Base-by-base conservation (phyloP, 2,797 vertebrate species). In the Aulostomus chinensis region DNA sequence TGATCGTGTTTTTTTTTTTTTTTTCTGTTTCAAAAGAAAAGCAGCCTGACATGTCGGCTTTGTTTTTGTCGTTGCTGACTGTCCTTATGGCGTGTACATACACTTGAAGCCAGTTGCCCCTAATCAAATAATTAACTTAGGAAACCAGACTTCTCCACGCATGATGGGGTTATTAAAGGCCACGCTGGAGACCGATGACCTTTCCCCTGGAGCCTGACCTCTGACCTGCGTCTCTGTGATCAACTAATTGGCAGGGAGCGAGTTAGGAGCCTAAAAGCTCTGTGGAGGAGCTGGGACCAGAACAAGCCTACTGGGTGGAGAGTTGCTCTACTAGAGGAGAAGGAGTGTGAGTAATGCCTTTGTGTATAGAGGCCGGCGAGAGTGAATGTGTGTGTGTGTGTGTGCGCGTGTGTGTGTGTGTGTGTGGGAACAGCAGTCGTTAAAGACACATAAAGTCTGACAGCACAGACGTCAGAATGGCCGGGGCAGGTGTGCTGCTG, bases 161-260 rank as follows among this genome's bases (percentile, higher is more conserved):
- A 28, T 57, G 57, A 59, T 48, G 28, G 4, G 46, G 41, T 62
- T 52, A 72, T 43, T 73, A 46, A 68, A 59, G 40, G 57, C 52
- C 22, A 16, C 47, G 21, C 38, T 41, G 35, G 58, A 79, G 72
- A 69, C 14, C 17, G 55, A 11, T 10, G 62, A 81, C 78, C 81
- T 81, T 76, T 83, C 39, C 55, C 65, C 67, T 11, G 29, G 58
- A 18, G 66, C 35, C 40, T 76, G 65, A 84, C 80, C 82, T 37
- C 46, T 81, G 80, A 83, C 84, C 80, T 20, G 11, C 13, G 17
- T 66, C 67, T 62, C 62, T 82, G 70, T 83, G 79, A 84, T 86
- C 81, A 77, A 73, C 75, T 85, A 84, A 88, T 86, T 83, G 74
- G 38, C 33, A 66, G 47, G 58, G 54, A 71, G 58, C 13, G 33